Conservation (phyloP, 2,888 invertebrate genomes). For the Amphipyra berbera region DNA sequence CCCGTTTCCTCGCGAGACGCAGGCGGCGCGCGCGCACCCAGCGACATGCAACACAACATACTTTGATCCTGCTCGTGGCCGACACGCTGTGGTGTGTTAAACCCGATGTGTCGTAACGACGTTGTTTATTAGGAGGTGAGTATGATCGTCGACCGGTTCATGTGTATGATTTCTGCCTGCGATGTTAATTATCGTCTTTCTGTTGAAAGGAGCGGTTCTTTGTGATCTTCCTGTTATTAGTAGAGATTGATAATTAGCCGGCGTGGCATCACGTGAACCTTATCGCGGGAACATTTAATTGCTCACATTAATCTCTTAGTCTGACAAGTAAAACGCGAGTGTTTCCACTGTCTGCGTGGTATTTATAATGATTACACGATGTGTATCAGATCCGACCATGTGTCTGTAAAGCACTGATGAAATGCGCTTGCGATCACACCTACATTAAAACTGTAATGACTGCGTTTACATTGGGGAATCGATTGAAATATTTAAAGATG, state of each 20-base stretch:
- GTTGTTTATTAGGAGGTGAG: slow-evolving; percentile 28
- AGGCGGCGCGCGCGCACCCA: slow-evolving; percentile 11
- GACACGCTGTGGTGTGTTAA: background rate
- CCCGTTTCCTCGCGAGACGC: background rate
- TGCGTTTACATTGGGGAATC: slow-evolving; percentile 1
- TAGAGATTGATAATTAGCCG: background rate
- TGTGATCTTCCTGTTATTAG: slow-evolving; percentile 8
- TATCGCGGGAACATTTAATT: slow-evolving; percentile 5
- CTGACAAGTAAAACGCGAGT: slow-evolving; percentile 12
- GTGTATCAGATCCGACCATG: slow-evolving; percentile 3
- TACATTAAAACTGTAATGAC: slow-evolving; percentile 9
- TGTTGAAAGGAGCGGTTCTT: slow-evolving; percentile 13
- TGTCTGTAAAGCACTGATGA: slow-evolving; percentile 3
- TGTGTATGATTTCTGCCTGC: background rate
- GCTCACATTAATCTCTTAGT: background rate
- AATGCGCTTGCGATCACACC: slow-evolving; percentile 14
- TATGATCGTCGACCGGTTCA: background rate
- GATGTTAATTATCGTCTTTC: background rate
- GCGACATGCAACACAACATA: background rate
- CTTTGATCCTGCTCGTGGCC: background rate
- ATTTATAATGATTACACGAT: slow-evolving; percentile 47
- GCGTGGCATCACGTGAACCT: slow-evolving; percentile 3
- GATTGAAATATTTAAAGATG: slow-evolving; percentile 3
- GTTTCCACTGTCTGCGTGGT: slow-evolving; percentile 6
- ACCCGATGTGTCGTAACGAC: slow-evolving; percentile 14